Evolutionary conservation across 2,888 invertebrate genomes (phyloP).

Genomic region (Noctua janthina): DNA sequence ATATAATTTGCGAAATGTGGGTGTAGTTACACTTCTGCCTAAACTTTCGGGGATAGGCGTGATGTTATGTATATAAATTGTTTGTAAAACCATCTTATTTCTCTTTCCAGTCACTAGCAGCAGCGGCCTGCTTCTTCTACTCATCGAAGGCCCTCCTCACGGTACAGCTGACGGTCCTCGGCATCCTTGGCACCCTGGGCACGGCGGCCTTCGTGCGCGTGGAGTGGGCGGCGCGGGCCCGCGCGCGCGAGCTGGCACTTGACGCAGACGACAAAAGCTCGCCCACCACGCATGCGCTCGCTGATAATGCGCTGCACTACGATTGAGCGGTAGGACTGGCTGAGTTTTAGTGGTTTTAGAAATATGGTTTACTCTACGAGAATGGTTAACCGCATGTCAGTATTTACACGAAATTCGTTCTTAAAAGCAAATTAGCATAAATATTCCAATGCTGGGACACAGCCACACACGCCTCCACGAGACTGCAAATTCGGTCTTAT

Average conservation of each 20-base stretch:
- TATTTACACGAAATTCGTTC: neutral
- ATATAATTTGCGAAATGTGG: neutral
- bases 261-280: constrained; percentile 79
- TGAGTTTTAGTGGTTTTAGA: constrained; percentile 47
- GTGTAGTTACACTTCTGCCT: too few relatives aligned
- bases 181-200: constrained; percentile 93
- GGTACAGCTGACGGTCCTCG: constrained; percentile 93
- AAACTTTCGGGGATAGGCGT: neutral
- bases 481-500: neutral
- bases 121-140: constrained; percentile 96
- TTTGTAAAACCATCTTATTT: neutral
- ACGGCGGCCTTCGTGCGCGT: constrained; percentile 94
- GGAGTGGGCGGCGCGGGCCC: constrained; percentile 90
- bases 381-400: neutral
- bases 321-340: constrained; percentile 73
- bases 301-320: constrained; percentile 84
- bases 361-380: constrained; percentile 12
- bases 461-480: neutral
- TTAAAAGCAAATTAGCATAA: neutral
- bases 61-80: neutral
- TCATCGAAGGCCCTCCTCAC: constrained; percentile 93
- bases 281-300: constrained; percentile 81
- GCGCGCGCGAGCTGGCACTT: constrained; percentile 78
- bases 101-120: constrained; percentile 93
- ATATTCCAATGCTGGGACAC: neutral